Conservation (phyloP, 2,797 vertebrate genomes). For the Pangasius larnaudii region DNA sequence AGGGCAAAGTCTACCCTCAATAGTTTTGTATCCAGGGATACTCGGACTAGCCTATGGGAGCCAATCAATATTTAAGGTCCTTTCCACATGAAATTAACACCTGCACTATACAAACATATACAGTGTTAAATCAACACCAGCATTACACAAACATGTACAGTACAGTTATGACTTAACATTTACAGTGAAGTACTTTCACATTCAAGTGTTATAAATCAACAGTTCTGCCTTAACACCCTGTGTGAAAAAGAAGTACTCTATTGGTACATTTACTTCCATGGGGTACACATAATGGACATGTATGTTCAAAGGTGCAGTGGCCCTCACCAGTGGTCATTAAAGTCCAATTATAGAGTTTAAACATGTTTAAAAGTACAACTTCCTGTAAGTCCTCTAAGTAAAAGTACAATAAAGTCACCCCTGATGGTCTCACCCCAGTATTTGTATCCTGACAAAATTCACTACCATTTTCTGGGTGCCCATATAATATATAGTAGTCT, state of each 20-base stretch:
- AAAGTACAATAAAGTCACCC: neutral
- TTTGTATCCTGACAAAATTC: neutral
- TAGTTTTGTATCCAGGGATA: slow-evolving; percentile 66
- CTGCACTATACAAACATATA: neutral
- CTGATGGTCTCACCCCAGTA: neutral
- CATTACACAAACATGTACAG: neutral
- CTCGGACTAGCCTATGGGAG: slow-evolving; percentile 60
- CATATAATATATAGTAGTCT: neutral
- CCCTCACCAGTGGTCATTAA: neutral
- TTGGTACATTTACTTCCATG: neutral
- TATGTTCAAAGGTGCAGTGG: neutral
- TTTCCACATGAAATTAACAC: neutral
- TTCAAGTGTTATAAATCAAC: neutral
- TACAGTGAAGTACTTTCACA: neutral
- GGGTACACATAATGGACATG: neutral
- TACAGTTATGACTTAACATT: neutral
- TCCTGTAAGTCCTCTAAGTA: neutral
- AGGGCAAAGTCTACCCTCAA: slow-evolving; percentile 77
- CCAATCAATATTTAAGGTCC: slow-evolving; percentile 39
- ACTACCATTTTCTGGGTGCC: neutral
- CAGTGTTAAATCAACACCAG: neutral
- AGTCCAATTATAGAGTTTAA: neutral
- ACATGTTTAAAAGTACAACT: neutral
- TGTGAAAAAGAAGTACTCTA: neutral
- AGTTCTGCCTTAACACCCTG: neutral